Evolutionary conservation across 1,140 invertebrate species (phyloP), one percentile per base, ranked within the genome.

Genomic region (Pissodes strobi): DNA sequence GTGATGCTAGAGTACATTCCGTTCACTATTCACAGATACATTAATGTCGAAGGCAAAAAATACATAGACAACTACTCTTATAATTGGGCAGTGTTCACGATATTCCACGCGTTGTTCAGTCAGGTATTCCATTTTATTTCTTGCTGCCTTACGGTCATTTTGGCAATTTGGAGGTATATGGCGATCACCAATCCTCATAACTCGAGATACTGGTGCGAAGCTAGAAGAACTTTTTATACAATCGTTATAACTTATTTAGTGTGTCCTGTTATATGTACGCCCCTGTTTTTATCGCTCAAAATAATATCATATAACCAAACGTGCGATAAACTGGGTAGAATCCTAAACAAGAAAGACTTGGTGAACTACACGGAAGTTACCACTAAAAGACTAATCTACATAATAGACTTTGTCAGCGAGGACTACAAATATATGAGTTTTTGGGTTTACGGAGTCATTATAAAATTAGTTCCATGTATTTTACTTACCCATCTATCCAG

Each of bases 1-100:
- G 93, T 97, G 0, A 97, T 98, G 94, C 76, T 94, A 21, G 93
- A 94, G 63, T 98, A 97, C 76, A 90, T 97, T 53, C 94, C 94
- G 0, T 97, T 91, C 74, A 87, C 89, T 1, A 83, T 90, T 30
- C 92, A 95, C 75, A 86, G 88, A 73, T 92, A 93, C 67, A 84
- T 27, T 27, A 83, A 86, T 37, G 59, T 65, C 0, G 45, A 71
- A 55, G 77, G 81, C 0, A 80, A 84, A 15, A 81, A 84, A 0
- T 79, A 82, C 68, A 75, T 84, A 12, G 83, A 87, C 30, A 84
- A 82, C 48, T 84, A 79, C 66, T 89, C 87, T 0, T 94, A 93
- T 75, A 79, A 83, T 1, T 93, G 91, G 90, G 85, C 91, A 0
- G 82, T 88, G 1, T 95, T 92, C 74, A 87, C 92, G 0, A 83